phyloP scores from a whole-genome alignment of 2,888 invertebrate genomes.

The Lissonota sp. region DNA sequence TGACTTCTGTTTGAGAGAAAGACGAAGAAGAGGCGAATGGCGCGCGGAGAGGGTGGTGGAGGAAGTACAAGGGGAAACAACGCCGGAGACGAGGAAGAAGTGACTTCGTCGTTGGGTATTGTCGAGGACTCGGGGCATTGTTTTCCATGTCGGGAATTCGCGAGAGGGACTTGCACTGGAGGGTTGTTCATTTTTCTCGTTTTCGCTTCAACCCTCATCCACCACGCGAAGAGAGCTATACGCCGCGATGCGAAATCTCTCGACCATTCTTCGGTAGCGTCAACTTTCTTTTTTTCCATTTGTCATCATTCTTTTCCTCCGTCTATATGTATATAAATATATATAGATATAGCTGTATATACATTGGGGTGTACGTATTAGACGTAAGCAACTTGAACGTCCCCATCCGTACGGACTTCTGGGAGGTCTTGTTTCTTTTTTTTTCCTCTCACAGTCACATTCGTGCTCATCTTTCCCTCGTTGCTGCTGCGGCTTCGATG shows the following conservation, averaged over 20 bases:
- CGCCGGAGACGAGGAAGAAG: constrained; percentile 60
- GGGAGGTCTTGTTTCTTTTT: constrained; percentile 47
- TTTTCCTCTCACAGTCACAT: constrained; percentile 29
- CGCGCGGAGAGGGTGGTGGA: constrained; percentile 5
- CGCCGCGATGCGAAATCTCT: not conserved
- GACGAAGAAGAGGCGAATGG: constrained; percentile 29
- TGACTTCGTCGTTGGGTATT: constrained; percentile 64
- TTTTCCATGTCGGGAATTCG: constrained; percentile 75
- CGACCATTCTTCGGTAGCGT: constrained; percentile 55
- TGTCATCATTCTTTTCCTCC: constrained; percentile 23
- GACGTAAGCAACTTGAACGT: constrained; percentile 15
- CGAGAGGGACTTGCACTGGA: constrained; percentile 69
- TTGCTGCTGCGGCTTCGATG: not conserved
- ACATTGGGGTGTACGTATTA: constrained; percentile 12
- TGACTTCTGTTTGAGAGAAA: constrained; percentile 49
- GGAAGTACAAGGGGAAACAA: constrained; percentile 22
- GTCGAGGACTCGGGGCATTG: constrained; percentile 72
- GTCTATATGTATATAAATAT: not conserved
- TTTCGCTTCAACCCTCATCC: constrained; percentile 67
- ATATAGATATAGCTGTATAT: not conserved
- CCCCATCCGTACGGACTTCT: constrained; percentile 24
- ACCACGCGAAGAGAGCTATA: not conserved
- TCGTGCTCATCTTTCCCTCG: constrained; percentile 15
- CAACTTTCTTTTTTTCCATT: constrained; percentile 50
- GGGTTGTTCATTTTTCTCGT: constrained; percentile 73